phyloP scores from a whole-genome alignment of 2,797 vertebrate genomes.

The Anableps anableps region DNA sequence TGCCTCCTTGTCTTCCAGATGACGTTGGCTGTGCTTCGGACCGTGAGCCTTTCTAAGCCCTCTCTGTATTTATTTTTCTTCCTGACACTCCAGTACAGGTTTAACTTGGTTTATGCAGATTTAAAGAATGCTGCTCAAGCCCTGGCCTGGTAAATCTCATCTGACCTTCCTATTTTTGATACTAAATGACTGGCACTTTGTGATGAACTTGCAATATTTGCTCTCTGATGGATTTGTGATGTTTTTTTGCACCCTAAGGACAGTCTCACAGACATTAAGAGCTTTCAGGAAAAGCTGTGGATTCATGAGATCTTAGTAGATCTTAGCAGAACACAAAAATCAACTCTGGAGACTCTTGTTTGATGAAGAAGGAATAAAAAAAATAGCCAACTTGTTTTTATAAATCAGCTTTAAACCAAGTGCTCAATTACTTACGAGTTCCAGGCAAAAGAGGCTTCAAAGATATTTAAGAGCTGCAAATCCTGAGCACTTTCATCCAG shows the following conservation, averaged over 20 bases:
- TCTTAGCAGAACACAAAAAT: neutral
- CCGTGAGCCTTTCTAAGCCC: neutral
- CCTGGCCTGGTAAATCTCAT: neutral
- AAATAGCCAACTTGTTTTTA: neutral
- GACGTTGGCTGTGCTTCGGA: neutral
- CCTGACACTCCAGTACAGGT: neutral
- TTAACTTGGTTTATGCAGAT: neutral
- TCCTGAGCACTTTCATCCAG: neutral
- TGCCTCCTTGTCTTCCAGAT: neutral
- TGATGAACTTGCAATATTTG: neutral
- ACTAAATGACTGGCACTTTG: neutral
- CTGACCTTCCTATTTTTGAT: neutral
- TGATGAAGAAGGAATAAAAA: neutral
- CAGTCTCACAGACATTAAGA: neutral
- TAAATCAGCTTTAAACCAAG: neutral
- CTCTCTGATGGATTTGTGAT: conserved; percentile 2
- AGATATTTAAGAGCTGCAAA: neutral
- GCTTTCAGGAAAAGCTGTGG: neutral
- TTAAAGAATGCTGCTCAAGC: neutral
- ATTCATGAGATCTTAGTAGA: neutral
- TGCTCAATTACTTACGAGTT: neutral
- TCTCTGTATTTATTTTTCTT: neutral
- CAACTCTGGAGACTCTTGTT: neutral
- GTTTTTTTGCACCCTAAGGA: neutral
- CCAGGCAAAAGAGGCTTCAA: neutral